These are phyloP conservation scores for Pollenia griseotomentosa DNA, from an alignment of 2,888 invertebrate species.

Conservation along the genomic window DNA sequence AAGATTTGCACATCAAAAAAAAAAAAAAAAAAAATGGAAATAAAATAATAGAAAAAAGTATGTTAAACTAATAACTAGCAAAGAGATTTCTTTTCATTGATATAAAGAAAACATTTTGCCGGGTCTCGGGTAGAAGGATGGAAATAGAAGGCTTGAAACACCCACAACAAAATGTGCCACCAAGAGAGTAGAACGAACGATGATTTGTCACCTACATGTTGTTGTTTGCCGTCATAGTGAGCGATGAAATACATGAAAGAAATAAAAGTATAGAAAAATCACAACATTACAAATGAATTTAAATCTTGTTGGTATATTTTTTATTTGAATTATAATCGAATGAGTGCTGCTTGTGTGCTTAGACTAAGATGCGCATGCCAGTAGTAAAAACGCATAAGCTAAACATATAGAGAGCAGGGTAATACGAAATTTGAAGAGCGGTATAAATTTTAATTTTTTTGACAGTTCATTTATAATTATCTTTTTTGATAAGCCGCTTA, in stretches of 20 bases:
- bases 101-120: not conserved
- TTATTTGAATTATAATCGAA: not conserved
- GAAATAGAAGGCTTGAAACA: not conserved
- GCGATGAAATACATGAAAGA: not conserved
- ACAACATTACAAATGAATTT: constrained; percentile 35
- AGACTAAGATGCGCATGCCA: constrained; percentile 39
- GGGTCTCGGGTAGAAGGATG: not conserved
- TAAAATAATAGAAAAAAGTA: constrained; percentile 37
- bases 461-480: not conserved
- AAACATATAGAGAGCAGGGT: not conserved
- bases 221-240: constrained; percentile 29
- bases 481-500: too few species aligned
- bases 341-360: not conserved
- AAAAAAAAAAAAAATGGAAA: constrained; percentile 11
- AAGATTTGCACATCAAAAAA: constrained; percentile 25
- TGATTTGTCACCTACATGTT: constrained; percentile 43
- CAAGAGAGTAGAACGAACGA: not conserved
- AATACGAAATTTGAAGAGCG: not conserved
- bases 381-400: not conserved
- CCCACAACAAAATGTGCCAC: constrained; percentile 29
- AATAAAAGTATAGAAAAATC: constrained; percentile 4
- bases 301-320: constrained; percentile 33
- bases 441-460: not conserved
- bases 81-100: constrained; percentile 1
- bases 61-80: constrained; percentile 40